Conservation (phyloP, 2,797 vertebrate genomes). For the Macroramphosus scolopax region DNA sequence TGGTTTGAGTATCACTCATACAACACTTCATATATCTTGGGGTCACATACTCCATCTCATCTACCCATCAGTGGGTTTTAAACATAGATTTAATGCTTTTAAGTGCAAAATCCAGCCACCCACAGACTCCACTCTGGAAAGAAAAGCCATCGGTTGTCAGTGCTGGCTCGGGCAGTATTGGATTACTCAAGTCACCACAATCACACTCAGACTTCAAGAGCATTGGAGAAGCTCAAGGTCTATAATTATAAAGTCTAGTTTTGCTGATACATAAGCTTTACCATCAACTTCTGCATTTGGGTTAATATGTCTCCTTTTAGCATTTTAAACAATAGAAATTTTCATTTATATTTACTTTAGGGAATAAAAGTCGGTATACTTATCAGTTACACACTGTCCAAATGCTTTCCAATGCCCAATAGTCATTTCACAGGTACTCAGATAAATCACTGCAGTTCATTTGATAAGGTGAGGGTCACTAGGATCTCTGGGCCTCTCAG, state of each 20-base stretch:
- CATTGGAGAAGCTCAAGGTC: slow-evolving; percentile 33
- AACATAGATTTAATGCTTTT: slow-evolving; percentile 57
- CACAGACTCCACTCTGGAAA: slow-evolving; percentile 47
- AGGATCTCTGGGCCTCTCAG: not conserved
- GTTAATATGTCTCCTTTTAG: not conserved
- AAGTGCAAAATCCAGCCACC: slow-evolving; percentile 50
- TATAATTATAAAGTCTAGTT: slow-evolving; percentile 21
- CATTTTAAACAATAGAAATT: too few species aligned
- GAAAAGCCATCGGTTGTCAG: slow-evolving; percentile 57
- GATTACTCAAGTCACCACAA: slow-evolving; percentile 59
- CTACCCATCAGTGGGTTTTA: slow-evolving; percentile 51
- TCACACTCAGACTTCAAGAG: slow-evolving; percentile 41
- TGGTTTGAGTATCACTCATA: too few species aligned
- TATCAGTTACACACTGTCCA: too few species aligned
- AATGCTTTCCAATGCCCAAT: too few species aligned
- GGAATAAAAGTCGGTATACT: too few species aligned
- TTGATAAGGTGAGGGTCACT: slow-evolving; percentile 2
- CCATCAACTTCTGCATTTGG: not conserved
- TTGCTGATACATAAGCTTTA: too few species aligned
- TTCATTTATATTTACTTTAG: too few species aligned
- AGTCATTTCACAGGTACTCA: slow-evolving; percentile 1
- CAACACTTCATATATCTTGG: too few species aligned
- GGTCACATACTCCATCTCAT: slow-evolving; percentile 27
- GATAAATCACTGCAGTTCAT: slow-evolving; percentile 13
- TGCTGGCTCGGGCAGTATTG: slow-evolving; percentile 42